phyloP scores from a whole-genome alignment of 2,888 invertebrate species.

The Pristionchus arcanus region DNA sequence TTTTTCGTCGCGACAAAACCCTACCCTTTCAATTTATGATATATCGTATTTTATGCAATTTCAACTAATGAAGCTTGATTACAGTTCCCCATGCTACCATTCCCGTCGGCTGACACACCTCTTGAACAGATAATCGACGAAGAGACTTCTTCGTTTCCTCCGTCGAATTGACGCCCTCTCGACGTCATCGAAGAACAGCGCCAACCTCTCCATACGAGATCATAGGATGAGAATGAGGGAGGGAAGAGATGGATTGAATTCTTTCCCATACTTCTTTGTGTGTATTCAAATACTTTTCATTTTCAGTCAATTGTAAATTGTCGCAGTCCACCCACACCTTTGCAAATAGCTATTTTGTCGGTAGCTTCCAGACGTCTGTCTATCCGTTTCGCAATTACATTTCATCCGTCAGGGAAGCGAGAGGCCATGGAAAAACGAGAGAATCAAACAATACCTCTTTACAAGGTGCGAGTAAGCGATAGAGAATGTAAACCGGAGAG shows the following conservation, averaged over 20 bases:
- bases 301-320: too few species aligned
- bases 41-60: not conserved
- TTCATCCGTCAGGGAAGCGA: not conserved
- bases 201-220: constrained; percentile 5
- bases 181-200: constrained; percentile 38
- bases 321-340: not conserved
- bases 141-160: not conserved
- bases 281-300: too few species aligned
- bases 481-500: not conserved
- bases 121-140: constrained; percentile 53
- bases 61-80: not conserved
- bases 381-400: too few species aligned
- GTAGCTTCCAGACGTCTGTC: not conserved
- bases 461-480: not conserved
- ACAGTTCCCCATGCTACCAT: not conserved
- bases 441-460: not conserved
- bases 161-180: not conserved
- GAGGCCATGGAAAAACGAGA: not conserved
- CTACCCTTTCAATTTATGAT: too few species aligned
- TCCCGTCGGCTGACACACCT: constrained; percentile 14
- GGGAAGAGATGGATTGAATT: not conserved
- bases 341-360: not conserved
- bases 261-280: too few species aligned
- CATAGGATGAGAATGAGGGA: not conserved
- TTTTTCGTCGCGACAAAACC: not conserved